Evolutionary conservation across 1,140 invertebrate species (phyloP).

Genomic region (Apis cerana): DNA sequence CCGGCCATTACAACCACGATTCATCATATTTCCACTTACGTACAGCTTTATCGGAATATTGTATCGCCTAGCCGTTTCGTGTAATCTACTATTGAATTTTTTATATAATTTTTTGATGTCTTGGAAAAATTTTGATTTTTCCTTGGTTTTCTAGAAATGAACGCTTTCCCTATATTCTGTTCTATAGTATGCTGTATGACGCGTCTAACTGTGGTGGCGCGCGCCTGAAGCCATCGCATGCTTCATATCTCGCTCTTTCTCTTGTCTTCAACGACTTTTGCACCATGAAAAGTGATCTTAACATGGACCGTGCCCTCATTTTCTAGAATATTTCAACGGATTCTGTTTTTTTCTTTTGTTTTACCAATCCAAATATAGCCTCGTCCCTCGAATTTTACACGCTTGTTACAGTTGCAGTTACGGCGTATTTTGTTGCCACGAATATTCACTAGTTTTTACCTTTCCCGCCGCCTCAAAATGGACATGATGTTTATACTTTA

Average conservation of each 20-base stretch:
- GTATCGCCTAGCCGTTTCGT: not conserved
- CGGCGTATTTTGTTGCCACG: not conserved
- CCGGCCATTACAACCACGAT: conserved; percentile 75
- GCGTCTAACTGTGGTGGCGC: conserved; percentile 64
- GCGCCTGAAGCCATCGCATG: conserved; percentile 60
- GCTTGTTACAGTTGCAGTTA: conserved; percentile 31
- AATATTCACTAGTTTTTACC: conserved; percentile 26
- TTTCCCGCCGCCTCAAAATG: conserved; percentile 32
- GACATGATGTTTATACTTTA: not conserved
- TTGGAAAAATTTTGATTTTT: conserved; percentile 44
- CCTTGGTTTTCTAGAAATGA: conserved; percentile 42
- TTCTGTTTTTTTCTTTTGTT: not conserved
- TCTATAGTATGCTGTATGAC: conserved; percentile 53
- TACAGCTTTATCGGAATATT: not conserved
- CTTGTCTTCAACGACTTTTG: conserved; percentile 41
- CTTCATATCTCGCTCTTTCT: conserved; percentile 50
- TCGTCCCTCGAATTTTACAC: conserved; percentile 25
- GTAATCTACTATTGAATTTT: conserved; percentile 55
- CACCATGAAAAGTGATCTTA: conserved; percentile 53
- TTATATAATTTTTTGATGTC: conserved; percentile 46
- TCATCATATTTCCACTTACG: conserved; percentile 62
- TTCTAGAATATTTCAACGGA: conserved; percentile 20
- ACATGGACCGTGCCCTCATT: conserved; percentile 11
- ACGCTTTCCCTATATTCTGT: conserved; percentile 47
- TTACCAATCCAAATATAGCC: not conserved